Conservation (phyloP, 2,113 vertebrate species). For the Triplophysa dalaica region DNA sequence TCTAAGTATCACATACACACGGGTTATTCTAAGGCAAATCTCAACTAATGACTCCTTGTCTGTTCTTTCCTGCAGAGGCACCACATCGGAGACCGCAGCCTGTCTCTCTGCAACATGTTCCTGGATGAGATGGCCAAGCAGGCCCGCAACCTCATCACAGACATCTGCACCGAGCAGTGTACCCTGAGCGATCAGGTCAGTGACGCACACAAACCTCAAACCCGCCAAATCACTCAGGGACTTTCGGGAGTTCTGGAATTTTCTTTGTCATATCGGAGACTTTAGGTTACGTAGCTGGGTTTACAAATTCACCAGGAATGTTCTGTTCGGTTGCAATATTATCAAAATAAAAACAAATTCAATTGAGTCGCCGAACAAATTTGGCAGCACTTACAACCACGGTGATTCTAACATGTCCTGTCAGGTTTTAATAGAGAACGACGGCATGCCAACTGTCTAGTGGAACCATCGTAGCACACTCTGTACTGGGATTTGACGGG, state of each 20-base stretch:
- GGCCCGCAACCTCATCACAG: slow-evolving; percentile 96
- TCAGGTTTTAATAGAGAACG: slow-evolving; percentile 1
- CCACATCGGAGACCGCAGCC: slow-evolving; percentile 96
- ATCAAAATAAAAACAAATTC: slow-evolving; percentile 17
- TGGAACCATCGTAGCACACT: slow-evolving; percentile 33
- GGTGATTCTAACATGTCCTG: neutral
- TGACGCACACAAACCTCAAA: slow-evolving; percentile 1
- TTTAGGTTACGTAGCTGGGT: slow-evolving; percentile 23
- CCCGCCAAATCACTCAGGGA: slow-evolving; percentile 16
- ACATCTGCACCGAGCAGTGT: slow-evolving; percentile 98
- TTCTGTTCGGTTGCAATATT: slow-evolving; percentile 12
- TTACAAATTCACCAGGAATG: slow-evolving; percentile 17
- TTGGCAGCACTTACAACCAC: neutral
- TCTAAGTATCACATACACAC: neutral
- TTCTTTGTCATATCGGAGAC: slow-evolving; percentile 30
- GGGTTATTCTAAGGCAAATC: neutral
- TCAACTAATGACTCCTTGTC: slow-evolving; percentile 4
- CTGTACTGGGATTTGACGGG: slow-evolving; percentile 23
- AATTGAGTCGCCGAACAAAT: neutral
- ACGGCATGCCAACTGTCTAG: neutral
- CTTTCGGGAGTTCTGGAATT: slow-evolving; percentile 31
- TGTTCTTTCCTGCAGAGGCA: slow-evolving; percentile 79
- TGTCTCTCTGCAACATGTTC: slow-evolving; percentile 99
- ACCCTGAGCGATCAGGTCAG: slow-evolving; percentile 96
- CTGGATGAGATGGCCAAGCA: slow-evolving; percentile 99